phyloP scores from a whole-genome alignment of 2,113 vertebrate genomes.

The Periophthalmus modestus region DNA sequence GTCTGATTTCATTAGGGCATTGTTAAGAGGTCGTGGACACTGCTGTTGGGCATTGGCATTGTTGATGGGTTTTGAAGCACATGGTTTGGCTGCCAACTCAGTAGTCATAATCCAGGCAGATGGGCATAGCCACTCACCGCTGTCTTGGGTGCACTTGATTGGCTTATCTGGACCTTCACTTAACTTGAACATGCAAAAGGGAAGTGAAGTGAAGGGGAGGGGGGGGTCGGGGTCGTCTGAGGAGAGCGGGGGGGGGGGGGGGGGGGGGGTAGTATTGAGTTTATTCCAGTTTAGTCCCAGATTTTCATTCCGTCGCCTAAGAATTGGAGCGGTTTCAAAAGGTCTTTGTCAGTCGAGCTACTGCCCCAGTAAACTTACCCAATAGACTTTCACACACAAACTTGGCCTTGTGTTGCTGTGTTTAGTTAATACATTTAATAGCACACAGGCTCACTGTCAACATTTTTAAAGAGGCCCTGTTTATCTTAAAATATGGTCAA shows the following conservation, averaged over 20 bases:
- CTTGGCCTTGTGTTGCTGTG: background rate
- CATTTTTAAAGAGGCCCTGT: background rate
- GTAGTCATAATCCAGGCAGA: conserved; percentile 42
- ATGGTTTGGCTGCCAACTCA: conserved; percentile 16
- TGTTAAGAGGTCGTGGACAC: conserved; percentile 43
- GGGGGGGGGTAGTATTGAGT: background rate
- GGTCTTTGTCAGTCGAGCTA: background rate
- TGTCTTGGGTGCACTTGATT: conserved; percentile 21
- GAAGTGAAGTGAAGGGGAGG: background rate
- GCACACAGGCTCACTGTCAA: background rate
- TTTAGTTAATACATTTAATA: background rate
- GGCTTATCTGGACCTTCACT: conserved; percentile 36
- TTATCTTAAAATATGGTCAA: too few relatives aligned
- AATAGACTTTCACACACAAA: background rate
- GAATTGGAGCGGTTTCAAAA: background rate
- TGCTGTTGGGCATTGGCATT: conserved; percentile 21
- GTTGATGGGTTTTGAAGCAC: conserved; percentile 24
- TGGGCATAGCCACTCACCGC: background rate
- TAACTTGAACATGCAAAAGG: background rate
- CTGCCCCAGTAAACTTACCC: background rate
- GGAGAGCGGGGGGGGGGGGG: background rate
- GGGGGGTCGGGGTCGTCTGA: background rate
- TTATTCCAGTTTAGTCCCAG: background rate
- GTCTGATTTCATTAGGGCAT: conserved; percentile 53
- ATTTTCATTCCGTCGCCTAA: background rate